A percentile compares a stretch with the other conserved stretches of the same genome.
Evolutionary conservation across 2,888 invertebrate species (phyloP).

Genomic region (Glyphotaelius pellucidus): DNA sequence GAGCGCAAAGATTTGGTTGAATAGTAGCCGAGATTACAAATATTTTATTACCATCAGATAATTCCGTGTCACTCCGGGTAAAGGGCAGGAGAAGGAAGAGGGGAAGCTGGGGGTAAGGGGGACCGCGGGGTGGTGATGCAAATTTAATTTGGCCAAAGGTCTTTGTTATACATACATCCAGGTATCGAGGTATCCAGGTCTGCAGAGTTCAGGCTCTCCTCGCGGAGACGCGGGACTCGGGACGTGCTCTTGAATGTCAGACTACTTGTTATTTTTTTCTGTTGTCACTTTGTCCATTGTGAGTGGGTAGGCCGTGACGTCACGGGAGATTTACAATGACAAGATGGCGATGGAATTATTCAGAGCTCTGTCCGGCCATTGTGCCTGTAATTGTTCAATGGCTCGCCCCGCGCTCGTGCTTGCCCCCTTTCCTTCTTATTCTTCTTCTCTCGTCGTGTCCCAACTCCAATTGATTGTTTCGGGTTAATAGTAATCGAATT

Average conservation of each 20-base stretch:
- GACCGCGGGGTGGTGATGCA: slow-evolving; percentile 35
- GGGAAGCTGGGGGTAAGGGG: background rate
- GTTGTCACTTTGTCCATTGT: slow-evolving; percentile 44
- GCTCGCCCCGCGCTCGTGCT: slow-evolving; percentile 19
- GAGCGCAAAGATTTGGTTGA: slow-evolving; percentile 9
- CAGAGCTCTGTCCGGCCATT: slow-evolving; percentile 28
- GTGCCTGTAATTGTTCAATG: slow-evolving; percentile 37
- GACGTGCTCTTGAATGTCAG: slow-evolving; percentile 41
- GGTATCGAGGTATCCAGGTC: background rate
- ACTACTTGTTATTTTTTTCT: slow-evolving; percentile 41
- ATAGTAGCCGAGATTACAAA: slow-evolving; percentile 14
- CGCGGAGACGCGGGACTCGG: background rate
- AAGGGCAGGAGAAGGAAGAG: background rate
- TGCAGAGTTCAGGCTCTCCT: background rate
- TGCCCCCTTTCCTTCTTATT: background rate
- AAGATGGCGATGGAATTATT: slow-evolving; percentile 46
- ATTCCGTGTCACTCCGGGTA: slow-evolving; percentile 4
- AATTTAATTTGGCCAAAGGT: slow-evolving; percentile 42
- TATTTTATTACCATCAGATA: slow-evolving; percentile 41
- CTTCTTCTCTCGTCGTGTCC: background rate
- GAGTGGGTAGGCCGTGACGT: slow-evolving; percentile 48
- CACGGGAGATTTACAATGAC: slow-evolving; percentile 50
- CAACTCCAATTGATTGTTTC: slow-evolving; percentile 11
- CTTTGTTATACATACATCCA: background rate
- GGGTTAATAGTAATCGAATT: slow-evolving; percentile 25